phyloP scores from a whole-genome alignment of 2,888 invertebrate genomes.

The Altica lythri region DNA sequence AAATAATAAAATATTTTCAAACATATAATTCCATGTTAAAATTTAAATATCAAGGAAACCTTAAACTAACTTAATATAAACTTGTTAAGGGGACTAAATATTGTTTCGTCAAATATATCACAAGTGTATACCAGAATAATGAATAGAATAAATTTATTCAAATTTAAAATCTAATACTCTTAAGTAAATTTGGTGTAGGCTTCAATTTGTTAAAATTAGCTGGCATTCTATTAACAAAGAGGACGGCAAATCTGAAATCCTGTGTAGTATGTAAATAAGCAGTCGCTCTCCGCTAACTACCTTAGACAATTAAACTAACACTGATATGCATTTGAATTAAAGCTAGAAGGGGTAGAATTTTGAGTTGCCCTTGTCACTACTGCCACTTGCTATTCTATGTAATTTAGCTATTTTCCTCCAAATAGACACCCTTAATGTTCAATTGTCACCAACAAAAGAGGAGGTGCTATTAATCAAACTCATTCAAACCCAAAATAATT shows the following conservation, averaged over 20 bases:
- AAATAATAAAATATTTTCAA: too few relatives aligned
- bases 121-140: slow-evolving; percentile 24
- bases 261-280: slow-evolving; percentile 40
- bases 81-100: slow-evolving; percentile 24
- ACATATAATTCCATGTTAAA: too few relatives aligned
- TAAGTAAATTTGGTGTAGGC: slow-evolving; percentile 37
- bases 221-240: slow-evolving; percentile 37
- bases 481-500: not conserved
- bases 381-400: slow-evolving; percentile 23
- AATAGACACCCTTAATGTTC: slow-evolving; percentile 11
- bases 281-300: slow-evolving; percentile 37
- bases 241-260: slow-evolving; percentile 37
- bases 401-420: slow-evolving; percentile 28
- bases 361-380: too few relatives aligned
- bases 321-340: slow-evolving; percentile 43
- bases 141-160: slow-evolving; percentile 29
- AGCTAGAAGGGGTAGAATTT: slow-evolving; percentile 33
- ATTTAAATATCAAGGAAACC: too few relatives aligned
- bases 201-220: slow-evolving; percentile 36
- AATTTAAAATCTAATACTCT: slow-evolving; percentile 33
- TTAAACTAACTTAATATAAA: too few relatives aligned
- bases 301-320: slow-evolving; percentile 40
- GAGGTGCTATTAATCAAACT: too few relatives aligned
- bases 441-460: not conserved
- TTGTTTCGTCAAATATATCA: slow-evolving; percentile 33